Evolutionary conservation across 1,140 invertebrate genomes (phyloP).

Genomic region (Drosophila melanica): DNA sequence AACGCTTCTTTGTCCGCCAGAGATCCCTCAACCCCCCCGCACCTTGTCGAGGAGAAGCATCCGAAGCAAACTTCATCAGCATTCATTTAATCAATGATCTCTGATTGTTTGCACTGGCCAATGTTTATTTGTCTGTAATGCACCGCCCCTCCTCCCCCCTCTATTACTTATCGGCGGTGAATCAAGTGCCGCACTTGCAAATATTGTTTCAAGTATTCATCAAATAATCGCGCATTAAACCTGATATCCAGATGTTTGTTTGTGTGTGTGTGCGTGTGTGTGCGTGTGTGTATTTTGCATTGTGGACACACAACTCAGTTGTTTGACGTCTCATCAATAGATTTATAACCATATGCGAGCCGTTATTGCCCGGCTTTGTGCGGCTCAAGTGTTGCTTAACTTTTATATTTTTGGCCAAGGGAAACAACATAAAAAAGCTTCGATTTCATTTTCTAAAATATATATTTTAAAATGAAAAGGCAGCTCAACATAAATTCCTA

Average conservation of each 20-base stretch:
- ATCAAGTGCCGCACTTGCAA: slow-evolving; percentile 18
- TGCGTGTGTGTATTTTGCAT: slow-evolving; percentile 5
- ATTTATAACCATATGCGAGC: neutral
- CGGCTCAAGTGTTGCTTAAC: no score
- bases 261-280: neutral
- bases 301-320: neutral
- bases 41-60: neutral
- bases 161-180: no score
- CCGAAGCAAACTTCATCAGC: slow-evolving; percentile 1
- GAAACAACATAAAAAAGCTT: no score
- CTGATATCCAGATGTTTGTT: slow-evolving; percentile 21
- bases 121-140: slow-evolving; percentile 36
- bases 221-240: slow-evolving; percentile 27
- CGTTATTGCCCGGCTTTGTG: no score
- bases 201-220: slow-evolving; percentile 30
- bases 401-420: no score
- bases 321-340: neutral
- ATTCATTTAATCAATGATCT: slow-evolving; percentile 21
- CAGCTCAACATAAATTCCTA: no score
- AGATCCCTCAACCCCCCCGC: no score
- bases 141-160: neutral
- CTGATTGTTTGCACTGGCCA: slow-evolving; percentile 31
- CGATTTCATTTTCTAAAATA: no score
- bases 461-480: no score
- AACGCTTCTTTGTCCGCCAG: neutral